Base-by-base conservation (phyloP, 1,140 invertebrate species). In the Maniola jurtina region DNA sequence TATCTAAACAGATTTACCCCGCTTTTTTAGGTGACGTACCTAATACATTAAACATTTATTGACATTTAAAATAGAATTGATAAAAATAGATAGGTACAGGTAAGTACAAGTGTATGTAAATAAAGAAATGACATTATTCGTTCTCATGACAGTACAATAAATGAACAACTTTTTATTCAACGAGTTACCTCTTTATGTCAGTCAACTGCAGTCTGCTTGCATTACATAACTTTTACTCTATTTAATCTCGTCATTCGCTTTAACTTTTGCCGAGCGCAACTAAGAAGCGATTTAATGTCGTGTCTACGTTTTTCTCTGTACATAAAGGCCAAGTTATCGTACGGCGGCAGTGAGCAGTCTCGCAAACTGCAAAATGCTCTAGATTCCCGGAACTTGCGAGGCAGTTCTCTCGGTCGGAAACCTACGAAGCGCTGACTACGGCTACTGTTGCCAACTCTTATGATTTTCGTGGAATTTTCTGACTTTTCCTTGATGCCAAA, bases 361-460 rank as follows among this genome's bases (percentile, higher is more conserved):
- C 54, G n/a, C 84, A 85, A 84, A 84, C 81, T 84, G 84, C 81
- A 80, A 81, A 87, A 87, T 82, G 78, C 79, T 87, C 74, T 68
- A 82, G 78, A 86, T 87, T 89, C 87, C 81, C 75, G 64, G 77
- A 86, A 87, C 75, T 86, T 87, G 79, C 80, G 77, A 78, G 81
- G 74, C 75, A 72, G 76, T 75, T 74, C 77, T 79, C 74, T 71
- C 77, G 69, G 75, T 66, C 79, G 75, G 66, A 68, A 84, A 81
- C 82, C 84, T 80, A 67, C 76, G 84, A 83, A 84, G 77, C 83
- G 83, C 83, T 83, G 84, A 84, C 80, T 83, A 74, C 79, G 34
- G 54, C 54, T 55, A 55, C 33, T 36, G 54, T 73, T 35, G 54
- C 34, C 54, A 35, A n/a, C 6, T 34, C 6, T 55, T 55, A 11